Percentiles rank a stretch among this genome's conserved stretches.
Evolutionary conservation across 2,113 vertebrate genomes (phyloP).

Genomic region (Anarhynchus alexandrinus): DNA sequence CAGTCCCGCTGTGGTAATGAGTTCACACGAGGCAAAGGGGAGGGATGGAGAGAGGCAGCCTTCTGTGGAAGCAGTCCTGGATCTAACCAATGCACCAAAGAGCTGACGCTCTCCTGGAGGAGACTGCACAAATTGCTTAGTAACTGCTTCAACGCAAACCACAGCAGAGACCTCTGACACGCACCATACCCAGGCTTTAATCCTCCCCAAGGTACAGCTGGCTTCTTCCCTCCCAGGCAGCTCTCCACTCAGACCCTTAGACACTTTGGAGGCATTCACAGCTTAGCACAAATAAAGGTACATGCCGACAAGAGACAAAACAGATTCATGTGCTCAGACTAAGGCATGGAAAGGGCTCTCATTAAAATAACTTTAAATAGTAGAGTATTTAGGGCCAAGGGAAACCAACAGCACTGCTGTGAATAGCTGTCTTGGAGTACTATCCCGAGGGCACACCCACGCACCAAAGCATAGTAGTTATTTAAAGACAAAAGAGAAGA

Average conservation of each 20-base stretch:
- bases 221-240: not conserved
- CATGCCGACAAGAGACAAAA: not conserved
- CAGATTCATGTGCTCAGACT: not conserved
- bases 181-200: not conserved
- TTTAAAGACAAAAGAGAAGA: not conserved
- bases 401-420: not conserved
- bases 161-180: not conserved
- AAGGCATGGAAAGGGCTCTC: not conserved
- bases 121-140: not conserved
- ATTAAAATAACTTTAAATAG: slow-evolving; percentile 26
- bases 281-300: not conserved
- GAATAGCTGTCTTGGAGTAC: not conserved
- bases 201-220: not conserved
- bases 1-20: not conserved
- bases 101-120: not conserved
- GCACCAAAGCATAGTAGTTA: not conserved
- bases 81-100: not conserved
- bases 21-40: not conserved
- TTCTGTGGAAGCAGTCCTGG: not conserved
- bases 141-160: not conserved
- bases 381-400: slow-evolving; percentile 1
- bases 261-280: not conserved
- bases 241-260: not conserved
- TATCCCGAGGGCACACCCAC: not conserved
- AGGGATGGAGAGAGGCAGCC: not conserved